Base-by-base conservation (phyloP, 2,797 vertebrate species). In the Manis pentadactyla region DNA sequence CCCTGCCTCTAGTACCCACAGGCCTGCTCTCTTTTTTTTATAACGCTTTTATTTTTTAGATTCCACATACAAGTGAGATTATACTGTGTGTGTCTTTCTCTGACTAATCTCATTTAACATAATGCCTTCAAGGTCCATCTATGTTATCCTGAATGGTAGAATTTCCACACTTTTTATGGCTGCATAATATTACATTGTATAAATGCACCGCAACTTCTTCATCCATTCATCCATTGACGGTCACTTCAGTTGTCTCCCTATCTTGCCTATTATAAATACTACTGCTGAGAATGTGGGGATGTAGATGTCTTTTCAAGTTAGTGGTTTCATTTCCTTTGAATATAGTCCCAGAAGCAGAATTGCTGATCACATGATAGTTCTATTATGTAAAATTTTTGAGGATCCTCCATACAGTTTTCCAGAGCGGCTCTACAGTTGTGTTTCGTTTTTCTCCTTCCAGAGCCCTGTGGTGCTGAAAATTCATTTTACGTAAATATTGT, bases 401-500 rank as follows among this genome's bases (percentile, higher is more conserved):
- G 73, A 23, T 75, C 31, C 46, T 75, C 46, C 46, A n/a, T 51
- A 75, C 18, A 51, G 46, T 75, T 69, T 75, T 51, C 46, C 18
- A 19, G 51, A 75, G 46, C 21, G 46, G 18, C 31, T 75, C n/a
- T n/a, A n/a, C 46, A 51, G 9, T 75, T n/a, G 51, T 31, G 5
- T 63, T 19, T 29, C 27, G 14, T 4, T 3, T 57, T 4, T 55
- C 7, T 7, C 18, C 31, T 87, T 13, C 2, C 14, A 46, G 5
- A 69, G 63, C 8, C 29, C 27, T 27, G 2, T 86, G 59, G 1
- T 64, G 34, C 5, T 61, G 31, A 64, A 37, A 82, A 46, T 64
- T 61, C 49, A 93, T 69, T 64, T 93, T 49, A 49, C 49, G 21
- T 73, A 59, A 92, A 49, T n/a, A 92, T 51, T 84, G 92, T 85